Evolutionary conservation across 2,888 invertebrate genomes (phyloP), one percentile per base, ranked within the genome.

Genomic region (Pristionchus fissidentatus): DNA sequence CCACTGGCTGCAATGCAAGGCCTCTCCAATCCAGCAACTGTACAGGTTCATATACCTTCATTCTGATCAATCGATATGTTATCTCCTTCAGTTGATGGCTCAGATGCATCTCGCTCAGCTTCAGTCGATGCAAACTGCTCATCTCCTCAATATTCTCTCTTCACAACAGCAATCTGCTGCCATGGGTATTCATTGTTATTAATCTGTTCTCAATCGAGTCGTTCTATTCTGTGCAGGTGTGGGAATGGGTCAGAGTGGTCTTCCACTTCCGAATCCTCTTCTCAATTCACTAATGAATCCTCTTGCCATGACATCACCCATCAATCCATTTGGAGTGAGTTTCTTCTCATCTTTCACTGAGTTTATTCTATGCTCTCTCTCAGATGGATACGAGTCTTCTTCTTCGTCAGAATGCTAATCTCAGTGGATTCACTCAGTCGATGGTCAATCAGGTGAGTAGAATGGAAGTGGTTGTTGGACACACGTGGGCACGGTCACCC

Each of bases 291-390:
- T 79, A 38, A 38, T 79, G 22, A 79, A 79, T 57, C 79, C 79
- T 38, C 57, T 79, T 0, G 79, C 49, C 22, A 41, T 79, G 35
- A 38, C 29, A 35, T 35, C 79, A 22, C n/a, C 75, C 49, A 70
- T 70, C 43, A 70, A 70, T 70, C 70, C 75, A 77, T 79, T 79
- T 57, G 57, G 55, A n/a, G 79, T 79, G 57, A 26, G 75, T 46
- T n/a, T 43, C 4, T 1, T 29, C 29, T 7, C 26, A n/a, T 70
- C 22, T 32, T 29, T 4, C 26, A 41, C 22, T n/a, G 19, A 22
- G 10, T 43, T 41, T n/a, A 41, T 15, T 43, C 38, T 22, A n/a
- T 43, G n/a, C n/a, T 43, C 13, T 3, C 29, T 4, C 57, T 38
- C 38, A 79, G 79, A n/a, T 79, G 57, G 79, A 79, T 26, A 26